Evolutionary conservation across 1,140 invertebrate species (phyloP).

Genomic region (Eurytemora carolleeae): DNA sequence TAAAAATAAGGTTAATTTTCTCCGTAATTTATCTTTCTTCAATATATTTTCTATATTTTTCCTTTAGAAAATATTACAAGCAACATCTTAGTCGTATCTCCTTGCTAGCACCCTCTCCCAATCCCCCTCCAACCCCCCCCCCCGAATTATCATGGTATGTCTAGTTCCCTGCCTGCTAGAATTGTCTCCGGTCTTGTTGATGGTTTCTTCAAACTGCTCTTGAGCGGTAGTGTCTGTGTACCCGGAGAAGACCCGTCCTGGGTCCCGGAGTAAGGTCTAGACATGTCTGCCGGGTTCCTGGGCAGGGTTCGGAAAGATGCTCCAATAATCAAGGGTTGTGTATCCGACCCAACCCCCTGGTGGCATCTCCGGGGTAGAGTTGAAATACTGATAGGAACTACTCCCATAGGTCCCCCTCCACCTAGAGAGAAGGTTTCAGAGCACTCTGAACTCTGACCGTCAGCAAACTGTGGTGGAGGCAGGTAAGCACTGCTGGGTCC

Average conservation of each 20-base stretch:
- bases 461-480: neutral
- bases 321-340: neutral
- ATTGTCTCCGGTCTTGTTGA: too few relatives aligned
- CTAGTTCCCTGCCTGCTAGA: too few relatives aligned
- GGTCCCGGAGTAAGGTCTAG: neutral
- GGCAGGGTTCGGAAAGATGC: neutral
- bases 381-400: neutral
- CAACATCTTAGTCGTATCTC: too few relatives aligned
- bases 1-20: too few relatives aligned
- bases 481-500: too few relatives aligned
- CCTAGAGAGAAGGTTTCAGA: neutral
- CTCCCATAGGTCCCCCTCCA: neutral
- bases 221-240: constrained; percentile 16
- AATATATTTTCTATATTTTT: too few relatives aligned
- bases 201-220: constrained; percentile 16
- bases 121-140: too few relatives aligned
- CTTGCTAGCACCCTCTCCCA: too few relatives aligned
- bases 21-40: too few relatives aligned
- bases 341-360: neutral
- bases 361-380: neutral
- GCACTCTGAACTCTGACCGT: neutral
- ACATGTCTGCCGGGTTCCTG: neutral
- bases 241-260: neutral
- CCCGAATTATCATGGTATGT: too few relatives aligned
- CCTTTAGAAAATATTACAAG: too few relatives aligned